Conservation (phyloP, 2,113 vertebrate genomes). For the Ophiodon elongatus region DNA sequence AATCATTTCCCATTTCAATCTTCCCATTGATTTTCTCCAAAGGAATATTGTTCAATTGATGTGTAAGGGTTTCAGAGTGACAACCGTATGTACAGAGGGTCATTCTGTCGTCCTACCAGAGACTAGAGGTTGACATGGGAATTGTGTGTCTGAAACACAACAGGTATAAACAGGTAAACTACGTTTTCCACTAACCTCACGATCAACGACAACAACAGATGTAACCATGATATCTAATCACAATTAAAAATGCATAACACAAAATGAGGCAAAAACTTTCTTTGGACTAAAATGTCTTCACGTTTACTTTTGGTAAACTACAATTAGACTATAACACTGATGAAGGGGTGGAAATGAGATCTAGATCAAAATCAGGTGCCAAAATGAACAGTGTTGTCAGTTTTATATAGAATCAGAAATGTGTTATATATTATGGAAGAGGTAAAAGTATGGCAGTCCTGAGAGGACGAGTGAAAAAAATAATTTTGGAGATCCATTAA, state of each 20-base stretch:
- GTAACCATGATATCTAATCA: background rate
- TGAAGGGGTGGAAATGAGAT: background rate
- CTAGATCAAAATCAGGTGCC: background rate
- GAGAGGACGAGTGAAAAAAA: too few species aligned
- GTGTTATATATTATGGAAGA: background rate
- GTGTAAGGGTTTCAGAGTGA: too few species aligned
- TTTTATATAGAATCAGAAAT: background rate
- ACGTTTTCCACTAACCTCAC: background rate
- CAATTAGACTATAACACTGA: background rate
- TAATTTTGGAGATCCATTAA: too few species aligned
- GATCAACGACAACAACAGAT: background rate
- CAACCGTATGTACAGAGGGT: background rate
- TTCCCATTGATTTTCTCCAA: too few species aligned
- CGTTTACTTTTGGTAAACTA: background rate
- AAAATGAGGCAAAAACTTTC: background rate
- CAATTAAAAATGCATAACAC: background rate
- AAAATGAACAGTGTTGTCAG: background rate
- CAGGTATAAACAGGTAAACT: background rate
- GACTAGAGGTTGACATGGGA: too few species aligned
- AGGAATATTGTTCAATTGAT: too few species aligned
- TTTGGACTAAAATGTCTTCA: background rate
- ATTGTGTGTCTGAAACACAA: background rate
- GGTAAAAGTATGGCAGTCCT: too few species aligned
- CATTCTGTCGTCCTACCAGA: background rate
- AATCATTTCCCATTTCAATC: too few species aligned